Percentiles rank a stretch among this genome's conserved stretches.
phyloP scores from a whole-genome alignment of 2,113 vertebrate genomes.

The Etia nguti region DNA sequence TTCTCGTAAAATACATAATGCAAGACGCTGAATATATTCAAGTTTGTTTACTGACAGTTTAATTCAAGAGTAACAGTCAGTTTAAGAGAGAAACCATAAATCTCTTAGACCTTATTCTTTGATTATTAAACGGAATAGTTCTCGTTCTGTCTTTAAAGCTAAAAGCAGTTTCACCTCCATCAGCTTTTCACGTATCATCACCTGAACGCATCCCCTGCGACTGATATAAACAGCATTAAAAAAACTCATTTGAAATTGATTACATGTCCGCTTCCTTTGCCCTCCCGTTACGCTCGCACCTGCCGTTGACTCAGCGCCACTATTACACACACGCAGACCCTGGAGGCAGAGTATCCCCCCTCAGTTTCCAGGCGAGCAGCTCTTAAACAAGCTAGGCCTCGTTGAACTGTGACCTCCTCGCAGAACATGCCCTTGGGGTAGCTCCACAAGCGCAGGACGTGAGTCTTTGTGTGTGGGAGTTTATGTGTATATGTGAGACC shows the following conservation, averaged over 20 bases:
- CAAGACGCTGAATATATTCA: not conserved
- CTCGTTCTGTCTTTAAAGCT: not conserved
- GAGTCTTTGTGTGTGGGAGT: slow-evolving; percentile 16
- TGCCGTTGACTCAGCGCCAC: slow-evolving; percentile 58
- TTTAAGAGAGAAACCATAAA: not conserved
- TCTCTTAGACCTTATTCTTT: not conserved
- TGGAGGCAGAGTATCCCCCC: slow-evolving; percentile 36
- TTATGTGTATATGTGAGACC: not conserved
- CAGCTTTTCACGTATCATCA: slow-evolving; percentile 2
- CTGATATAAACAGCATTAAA: slow-evolving; percentile 42
- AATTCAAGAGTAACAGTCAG: not conserved
- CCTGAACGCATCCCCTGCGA: slow-evolving; percentile 1
- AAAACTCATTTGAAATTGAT: slow-evolving; percentile 61
- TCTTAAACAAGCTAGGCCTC: slow-evolving; percentile 64
- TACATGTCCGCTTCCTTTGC: slow-evolving; percentile 32
- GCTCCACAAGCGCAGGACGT: slow-evolving; percentile 43
- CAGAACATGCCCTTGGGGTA: slow-evolving; percentile 67
- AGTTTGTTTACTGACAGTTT: not conserved
- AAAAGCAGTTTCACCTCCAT: not conserved
- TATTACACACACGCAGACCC: slow-evolving; percentile 1
- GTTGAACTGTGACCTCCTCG: slow-evolving; percentile 69
- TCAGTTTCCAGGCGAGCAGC: slow-evolving; percentile 46
- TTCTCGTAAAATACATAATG: not conserved
- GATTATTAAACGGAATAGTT: not conserved
- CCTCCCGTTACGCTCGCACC: slow-evolving; percentile 46